Evolutionary conservation across 2,113 vertebrate species (phyloP), one percentile per base, ranked within the genome.

Genomic region (Oenanthe oenanthe): DNA sequence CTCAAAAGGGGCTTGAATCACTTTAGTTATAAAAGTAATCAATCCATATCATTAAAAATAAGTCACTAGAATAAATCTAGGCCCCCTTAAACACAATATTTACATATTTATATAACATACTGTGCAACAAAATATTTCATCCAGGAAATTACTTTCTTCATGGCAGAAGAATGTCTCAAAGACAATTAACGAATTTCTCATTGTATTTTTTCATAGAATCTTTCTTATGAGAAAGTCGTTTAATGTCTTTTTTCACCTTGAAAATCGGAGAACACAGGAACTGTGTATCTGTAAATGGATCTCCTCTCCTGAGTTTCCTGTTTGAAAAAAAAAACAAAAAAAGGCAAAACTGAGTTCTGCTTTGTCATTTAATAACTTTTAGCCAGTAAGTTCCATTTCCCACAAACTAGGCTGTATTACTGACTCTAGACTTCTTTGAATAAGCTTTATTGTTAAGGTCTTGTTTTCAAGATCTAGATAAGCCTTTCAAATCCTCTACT

Each of bases 301-400:
- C 99, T 28, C 99, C 99, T 87, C 99, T 98, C 48, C 99, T 98
- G 40, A 99, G 98, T 96, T 99, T 99, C 97, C 99, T 99, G 57
- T 63, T 72, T 32, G 66, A 4, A 47, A 11, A 47, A 47, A 61
- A 13, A 43, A 51, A 36, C 48, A 43, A 51, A 36, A 54, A 5
- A 2, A 31, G 2, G 8, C 16, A 81, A 84, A 93, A 31, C 4
- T 67, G 24, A 87, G 4, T 88, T 87, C 60, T 65, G 21, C 32
- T 81, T 7, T 0, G 0, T 48, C 25, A 50, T 16, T 91, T 65
- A 57, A 1, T 28, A 76, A 36, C 32, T 88, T 73, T 29, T 21
- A 88, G n/a, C 47, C 58, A 65, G 2, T 8, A 58, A n/a, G 25
- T 80, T 85, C 9, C 24, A 48, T 45, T 53, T 68, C 58, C 67